phyloP scores from a whole-genome alignment of 2,113 vertebrate genomes.

The Chroicocephalus ridibundus region DNA sequence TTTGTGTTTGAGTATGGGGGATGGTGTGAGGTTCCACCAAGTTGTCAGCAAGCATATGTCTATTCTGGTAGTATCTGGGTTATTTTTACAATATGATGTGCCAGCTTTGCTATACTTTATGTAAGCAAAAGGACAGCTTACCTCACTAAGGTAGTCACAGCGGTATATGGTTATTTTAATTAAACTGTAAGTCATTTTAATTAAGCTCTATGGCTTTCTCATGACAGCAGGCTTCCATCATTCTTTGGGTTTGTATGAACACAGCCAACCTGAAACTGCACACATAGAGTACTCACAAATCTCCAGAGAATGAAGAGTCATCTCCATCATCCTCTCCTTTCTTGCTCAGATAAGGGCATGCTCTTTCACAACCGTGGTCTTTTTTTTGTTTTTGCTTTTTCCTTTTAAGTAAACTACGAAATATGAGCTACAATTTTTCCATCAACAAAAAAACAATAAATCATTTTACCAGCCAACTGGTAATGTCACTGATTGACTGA shows the following conservation, averaged over 20 bases:
- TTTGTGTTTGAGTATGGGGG: neutral
- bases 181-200: slow-evolving; percentile 9
- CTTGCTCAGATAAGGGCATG: neutral
- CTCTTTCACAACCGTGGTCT: neutral
- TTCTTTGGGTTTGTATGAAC: neutral
- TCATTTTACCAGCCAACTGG: neutral
- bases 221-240: neutral
- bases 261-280: neutral
- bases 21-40: neutral
- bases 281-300: neutral
- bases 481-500: neutral
- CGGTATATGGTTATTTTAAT: neutral
- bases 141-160: neutral
- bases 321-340: neutral
- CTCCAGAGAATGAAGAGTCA: neutral
- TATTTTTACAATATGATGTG: neutral
- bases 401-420: neutral
- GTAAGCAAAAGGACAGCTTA: neutral
- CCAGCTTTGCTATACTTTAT: neutral
- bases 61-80: neutral
- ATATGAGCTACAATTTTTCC: neutral
- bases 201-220: neutral
- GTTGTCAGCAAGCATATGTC: neutral
- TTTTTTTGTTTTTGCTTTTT: neutral
- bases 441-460: neutral